Conservation (phyloP, 2,888 invertebrate species). For the Drosophila tanythrix region DNA sequence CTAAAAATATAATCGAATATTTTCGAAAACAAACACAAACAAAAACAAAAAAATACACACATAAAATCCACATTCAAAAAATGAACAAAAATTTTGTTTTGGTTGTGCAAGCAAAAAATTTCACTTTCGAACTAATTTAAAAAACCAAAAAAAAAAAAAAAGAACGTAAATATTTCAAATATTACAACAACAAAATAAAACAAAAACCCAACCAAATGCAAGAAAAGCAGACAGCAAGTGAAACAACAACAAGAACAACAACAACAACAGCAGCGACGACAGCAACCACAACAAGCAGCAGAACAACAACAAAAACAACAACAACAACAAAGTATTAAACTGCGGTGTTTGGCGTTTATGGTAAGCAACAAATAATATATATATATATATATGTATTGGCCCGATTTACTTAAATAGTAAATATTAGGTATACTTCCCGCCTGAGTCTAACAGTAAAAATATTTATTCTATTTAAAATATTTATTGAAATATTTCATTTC, state of each 20-base stretch:
- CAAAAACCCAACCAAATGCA: slow-evolving; percentile 40
- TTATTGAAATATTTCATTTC: neutral
- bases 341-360: slow-evolving; percentile 79
- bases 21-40: slow-evolving; percentile 20
- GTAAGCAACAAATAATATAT: slow-evolving; percentile 36
- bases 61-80: slow-evolving; percentile 1
- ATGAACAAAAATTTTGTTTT: slow-evolving; percentile 54
- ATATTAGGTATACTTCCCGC: neutral
- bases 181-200: neutral
- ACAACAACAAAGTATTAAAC: slow-evolving; percentile 70
- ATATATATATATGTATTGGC: neutral
- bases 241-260: slow-evolving; percentile 27
- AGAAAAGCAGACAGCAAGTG: slow-evolving; percentile 33
- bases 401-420: neutral
- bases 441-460: no score
- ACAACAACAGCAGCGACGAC: slow-evolving; percentile 14
- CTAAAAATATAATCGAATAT: slow-evolving; percentile 15
- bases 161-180: slow-evolving; percentile 2
- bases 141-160: slow-evolving; percentile 19
- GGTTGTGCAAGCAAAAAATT: slow-evolving; percentile 47
- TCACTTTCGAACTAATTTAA: slow-evolving; percentile 54
- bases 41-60: neutral
- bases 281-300: slow-evolving; percentile 30
- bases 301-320: slow-evolving; percentile 43
- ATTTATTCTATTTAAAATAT: no score